Percentiles rank a stretch among this genome's conserved stretches.
phyloP scores from a whole-genome alignment of 2,888 invertebrate genomes.

The Heliconius ethilla region DNA sequence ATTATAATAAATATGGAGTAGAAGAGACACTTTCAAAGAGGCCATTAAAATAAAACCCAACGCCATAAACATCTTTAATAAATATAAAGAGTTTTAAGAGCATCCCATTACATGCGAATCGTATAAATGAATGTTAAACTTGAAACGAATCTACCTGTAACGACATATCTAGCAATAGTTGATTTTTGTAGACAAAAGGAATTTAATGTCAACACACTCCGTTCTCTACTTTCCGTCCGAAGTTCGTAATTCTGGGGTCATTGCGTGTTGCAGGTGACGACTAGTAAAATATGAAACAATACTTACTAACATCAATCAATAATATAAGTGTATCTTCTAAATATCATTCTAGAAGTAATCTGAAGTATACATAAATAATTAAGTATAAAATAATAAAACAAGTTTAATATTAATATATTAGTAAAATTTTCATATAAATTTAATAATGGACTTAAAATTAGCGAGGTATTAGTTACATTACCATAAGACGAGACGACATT shows the following conservation, averaged over 20 bases:
- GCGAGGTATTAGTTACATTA: background rate
- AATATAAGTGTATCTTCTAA: background rate
- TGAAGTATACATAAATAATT: background rate
- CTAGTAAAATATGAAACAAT: background rate
- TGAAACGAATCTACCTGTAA: background rate
- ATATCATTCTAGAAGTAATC: background rate
- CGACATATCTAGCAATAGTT: background rate
- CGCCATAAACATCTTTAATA: background rate
- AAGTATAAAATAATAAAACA: background rate
- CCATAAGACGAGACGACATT: conserved; percentile 16
- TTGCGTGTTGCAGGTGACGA: no score
- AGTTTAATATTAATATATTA: background rate
- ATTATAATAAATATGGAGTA: background rate
- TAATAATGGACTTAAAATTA: background rate
- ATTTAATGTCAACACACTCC: background rate
- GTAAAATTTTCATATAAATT: conserved; percentile 1
- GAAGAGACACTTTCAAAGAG: background rate
- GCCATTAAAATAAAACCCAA: background rate
- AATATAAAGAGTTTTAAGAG: background rate
- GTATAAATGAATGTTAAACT: background rate
- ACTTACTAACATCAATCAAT: background rate
- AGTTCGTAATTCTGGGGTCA: no score
- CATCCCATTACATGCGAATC: background rate
- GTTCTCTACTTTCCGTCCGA: background rate
- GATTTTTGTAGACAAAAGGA: background rate